Evolutionary conservation across 2,113 vertebrate species (phyloP).

Genomic region (Mirounga angustirostris): DNA sequence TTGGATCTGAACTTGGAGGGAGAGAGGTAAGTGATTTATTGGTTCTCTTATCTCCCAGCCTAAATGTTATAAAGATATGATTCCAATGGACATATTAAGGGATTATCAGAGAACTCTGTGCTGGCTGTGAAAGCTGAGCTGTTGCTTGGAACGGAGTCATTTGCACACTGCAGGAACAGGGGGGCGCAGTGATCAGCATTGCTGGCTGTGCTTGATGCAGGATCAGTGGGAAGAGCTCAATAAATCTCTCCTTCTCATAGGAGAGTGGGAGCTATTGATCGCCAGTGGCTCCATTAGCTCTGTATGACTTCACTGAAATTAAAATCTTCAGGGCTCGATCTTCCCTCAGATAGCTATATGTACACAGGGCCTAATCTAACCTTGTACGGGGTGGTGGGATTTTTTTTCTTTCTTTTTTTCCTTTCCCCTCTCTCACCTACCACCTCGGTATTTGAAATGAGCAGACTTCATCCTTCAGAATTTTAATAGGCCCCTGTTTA

Average conservation of each 20-base stretch:
- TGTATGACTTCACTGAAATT: conserved; percentile 82
- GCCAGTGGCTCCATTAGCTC: conserved; percentile 80
- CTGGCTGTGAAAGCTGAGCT: conserved; percentile 27
- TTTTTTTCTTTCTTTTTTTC: not conserved
- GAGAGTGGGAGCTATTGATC: conserved; percentile 79
- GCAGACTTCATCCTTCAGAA: conserved; percentile 49
- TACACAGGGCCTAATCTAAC: conserved; percentile 71
- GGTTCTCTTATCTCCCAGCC: conserved; percentile 37
- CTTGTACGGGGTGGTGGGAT: conserved; percentile 44
- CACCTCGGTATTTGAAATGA: conserved; percentile 48
- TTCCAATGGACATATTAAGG: conserved; percentile 65
- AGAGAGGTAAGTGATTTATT: conserved; percentile 60
- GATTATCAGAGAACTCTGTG: conserved; percentile 58
- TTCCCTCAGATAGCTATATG: conserved; percentile 68
- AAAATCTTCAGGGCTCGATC: conserved; percentile 81
- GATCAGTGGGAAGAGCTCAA: conserved; percentile 74
- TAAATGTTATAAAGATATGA: conserved; percentile 63
- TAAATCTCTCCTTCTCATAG: conserved; percentile 73
- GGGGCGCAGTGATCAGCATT: not conserved
- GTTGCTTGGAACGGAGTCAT: conserved; percentile 17
- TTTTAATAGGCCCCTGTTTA: conserved; percentile 69
- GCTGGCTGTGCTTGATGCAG: conserved; percentile 47
- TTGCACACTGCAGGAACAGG: conserved; percentile 50
- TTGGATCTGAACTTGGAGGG: not conserved
- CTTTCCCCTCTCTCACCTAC: not conserved